Evolutionary conservation across 2,113 vertebrate species (phyloP).

Genomic region (Oreochromis tanganicae): DNA sequence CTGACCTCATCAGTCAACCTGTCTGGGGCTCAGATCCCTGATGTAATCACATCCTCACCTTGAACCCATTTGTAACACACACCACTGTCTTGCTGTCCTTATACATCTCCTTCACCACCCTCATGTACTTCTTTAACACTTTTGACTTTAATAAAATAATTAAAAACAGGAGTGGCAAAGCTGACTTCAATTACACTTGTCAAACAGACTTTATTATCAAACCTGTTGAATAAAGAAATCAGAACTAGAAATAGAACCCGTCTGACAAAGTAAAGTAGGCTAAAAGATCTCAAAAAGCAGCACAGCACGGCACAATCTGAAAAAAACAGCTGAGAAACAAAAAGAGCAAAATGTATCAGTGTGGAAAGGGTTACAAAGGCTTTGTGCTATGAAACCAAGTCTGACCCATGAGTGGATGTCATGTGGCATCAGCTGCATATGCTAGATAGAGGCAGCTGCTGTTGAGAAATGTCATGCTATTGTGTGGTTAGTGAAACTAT

Average conservation of each 20-base stretch:
- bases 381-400: background rate
- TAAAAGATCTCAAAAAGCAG: background rate
- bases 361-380: background rate
- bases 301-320: background rate
- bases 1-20: background rate
- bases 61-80: background rate
- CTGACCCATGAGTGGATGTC: background rate
- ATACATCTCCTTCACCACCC: background rate
- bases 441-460: background rate
- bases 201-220: background rate
- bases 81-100: background rate
- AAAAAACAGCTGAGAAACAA: background rate
- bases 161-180: background rate
- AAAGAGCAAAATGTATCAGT: background rate
- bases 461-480: background rate
- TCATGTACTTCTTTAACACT: background rate
- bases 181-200: background rate
- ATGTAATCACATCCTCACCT: background rate
- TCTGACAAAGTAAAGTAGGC: background rate
- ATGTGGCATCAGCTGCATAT: background rate
- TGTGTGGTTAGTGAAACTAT: background rate
- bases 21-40: background rate
- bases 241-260: background rate
- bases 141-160: background rate
- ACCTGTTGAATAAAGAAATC: background rate